A percentile compares a stretch with the other conserved stretches of the same genome.
phyloP scores from a whole-genome alignment of 2,888 invertebrate genomes.

The Lepidocyrtinus sp. region DNA sequence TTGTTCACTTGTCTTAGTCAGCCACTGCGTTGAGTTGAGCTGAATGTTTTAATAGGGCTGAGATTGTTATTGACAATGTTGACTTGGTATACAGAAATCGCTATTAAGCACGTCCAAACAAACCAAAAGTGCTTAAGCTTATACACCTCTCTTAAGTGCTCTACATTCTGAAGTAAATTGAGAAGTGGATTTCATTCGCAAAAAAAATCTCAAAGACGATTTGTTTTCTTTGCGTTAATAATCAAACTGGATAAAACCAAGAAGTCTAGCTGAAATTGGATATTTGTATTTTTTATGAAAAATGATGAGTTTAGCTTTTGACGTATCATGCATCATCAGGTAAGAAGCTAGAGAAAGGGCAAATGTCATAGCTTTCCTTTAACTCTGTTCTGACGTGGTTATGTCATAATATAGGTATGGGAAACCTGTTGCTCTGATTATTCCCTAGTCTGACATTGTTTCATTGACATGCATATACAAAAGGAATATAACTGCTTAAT shows the following conservation, averaged over 20 bases:
- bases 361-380: neutral
- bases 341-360: neutral
- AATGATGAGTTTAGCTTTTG: neutral
- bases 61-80: no score
- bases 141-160: no score
- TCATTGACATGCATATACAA: neutral
- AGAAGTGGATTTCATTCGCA: no score
- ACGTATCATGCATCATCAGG: neutral
- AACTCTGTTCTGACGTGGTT: slow-evolving; percentile 39
- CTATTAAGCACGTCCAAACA: no score
- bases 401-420: slow-evolving; percentile 46
- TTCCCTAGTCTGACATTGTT: neutral
- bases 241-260: neutral
- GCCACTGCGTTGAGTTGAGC: neutral
- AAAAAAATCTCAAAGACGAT: neutral
- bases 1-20: neutral
- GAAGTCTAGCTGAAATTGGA: slow-evolving; percentile 2
- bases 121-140: no score
- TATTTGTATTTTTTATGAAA: slow-evolving; percentile 13
- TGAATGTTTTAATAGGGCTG: no score
- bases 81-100: no score
- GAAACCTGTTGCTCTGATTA: neutral
- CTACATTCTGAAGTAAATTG: no score
- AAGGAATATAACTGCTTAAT: neutral
- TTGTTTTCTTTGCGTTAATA: neutral